phyloP scores from a whole-genome alignment of 2,888 invertebrate species.

The Seira ritae region DNA sequence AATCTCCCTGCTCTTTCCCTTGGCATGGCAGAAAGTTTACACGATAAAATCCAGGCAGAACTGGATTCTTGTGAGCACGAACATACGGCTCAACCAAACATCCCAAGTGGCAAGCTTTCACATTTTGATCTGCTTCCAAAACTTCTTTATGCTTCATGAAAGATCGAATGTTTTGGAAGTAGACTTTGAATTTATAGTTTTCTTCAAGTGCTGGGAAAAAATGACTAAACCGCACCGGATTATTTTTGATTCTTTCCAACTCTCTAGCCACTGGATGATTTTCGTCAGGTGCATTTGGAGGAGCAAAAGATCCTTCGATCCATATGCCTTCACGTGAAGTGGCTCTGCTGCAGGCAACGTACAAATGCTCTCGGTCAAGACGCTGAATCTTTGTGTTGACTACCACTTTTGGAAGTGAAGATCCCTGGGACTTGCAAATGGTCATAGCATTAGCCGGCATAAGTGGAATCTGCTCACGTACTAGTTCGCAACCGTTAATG shows the following conservation, averaged over 20 bases:
- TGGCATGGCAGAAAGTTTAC: no score
- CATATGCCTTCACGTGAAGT: slow-evolving; percentile 43
- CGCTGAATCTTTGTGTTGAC: slow-evolving; percentile 19
- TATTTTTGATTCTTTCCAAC: no score
- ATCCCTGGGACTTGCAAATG: slow-evolving; percentile 71
- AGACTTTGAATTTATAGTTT: not conserved
- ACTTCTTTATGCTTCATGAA: not conserved
- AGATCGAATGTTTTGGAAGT: slow-evolving; percentile 55
- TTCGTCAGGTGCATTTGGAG: not conserved
- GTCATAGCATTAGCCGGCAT: slow-evolving; percentile 70
- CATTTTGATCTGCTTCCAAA: slow-evolving; percentile 12
- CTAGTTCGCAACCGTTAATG: slow-evolving; percentile 7
- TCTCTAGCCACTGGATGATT: slow-evolving; percentile 39
- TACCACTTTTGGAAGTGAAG: slow-evolving; percentile 42
- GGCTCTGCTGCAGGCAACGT: slow-evolving; percentile 65
- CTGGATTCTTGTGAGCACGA: no score
- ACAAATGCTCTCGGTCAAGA: slow-evolving; percentile 32
- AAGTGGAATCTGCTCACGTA: slow-evolving; percentile 69
- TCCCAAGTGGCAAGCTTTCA: not conserved
- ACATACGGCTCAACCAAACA: slow-evolving; percentile 41
- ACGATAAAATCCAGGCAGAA: no score
- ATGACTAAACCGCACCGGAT: no score
- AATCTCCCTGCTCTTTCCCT: no score
- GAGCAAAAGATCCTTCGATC: slow-evolving; percentile 44
- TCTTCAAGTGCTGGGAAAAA: slow-evolving; percentile 49